Conservation (phyloP, 2,113 vertebrate species). For the Stegastes partitus region DNA sequence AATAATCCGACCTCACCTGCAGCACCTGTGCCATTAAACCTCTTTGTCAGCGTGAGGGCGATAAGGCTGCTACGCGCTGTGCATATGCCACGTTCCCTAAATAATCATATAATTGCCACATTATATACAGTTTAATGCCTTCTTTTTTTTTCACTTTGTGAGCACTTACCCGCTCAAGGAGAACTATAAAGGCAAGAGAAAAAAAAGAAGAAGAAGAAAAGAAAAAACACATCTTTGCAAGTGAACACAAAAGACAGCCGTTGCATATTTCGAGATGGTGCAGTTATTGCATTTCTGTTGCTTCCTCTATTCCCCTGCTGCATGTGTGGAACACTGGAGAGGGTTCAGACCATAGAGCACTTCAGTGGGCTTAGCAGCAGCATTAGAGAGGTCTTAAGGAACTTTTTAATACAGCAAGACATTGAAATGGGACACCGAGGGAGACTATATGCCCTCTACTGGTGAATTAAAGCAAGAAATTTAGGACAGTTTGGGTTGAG, state of each 20-base stretch:
- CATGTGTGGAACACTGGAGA: slow-evolving; percentile 27
- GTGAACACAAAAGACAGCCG: slow-evolving; percentile 35
- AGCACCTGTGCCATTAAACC: slow-evolving; percentile 17
- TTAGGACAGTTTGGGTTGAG: background rate
- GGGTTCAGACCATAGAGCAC: slow-evolving; percentile 49
- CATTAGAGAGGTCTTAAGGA: slow-evolving; percentile 60
- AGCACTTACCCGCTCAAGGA: slow-evolving; percentile 8
- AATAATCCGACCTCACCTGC: slow-evolving; percentile 39
- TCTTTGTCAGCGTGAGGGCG: slow-evolving; percentile 16
- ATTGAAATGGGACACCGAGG: slow-evolving; percentile 44
- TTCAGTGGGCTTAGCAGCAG: slow-evolving; percentile 57
- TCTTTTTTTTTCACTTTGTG: background rate
- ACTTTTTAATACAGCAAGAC: slow-evolving; percentile 58
- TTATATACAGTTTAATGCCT: background rate
- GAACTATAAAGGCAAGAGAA: background rate
- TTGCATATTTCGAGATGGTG: slow-evolving; percentile 30
- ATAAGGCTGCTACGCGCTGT: background rate
- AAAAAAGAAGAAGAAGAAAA: background rate
- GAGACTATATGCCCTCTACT: slow-evolving; percentile 78
- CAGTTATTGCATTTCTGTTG: slow-evolving; percentile 26
- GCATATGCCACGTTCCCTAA: background rate
- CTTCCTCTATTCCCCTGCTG: slow-evolving; percentile 36
- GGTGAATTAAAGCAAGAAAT: slow-evolving; percentile 47
- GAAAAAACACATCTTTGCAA: slow-evolving; percentile 19
- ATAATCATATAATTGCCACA: background rate